Base-by-base conservation (phyloP, 1,140 invertebrate genomes). In the Hycleus phaleratus region DNA sequence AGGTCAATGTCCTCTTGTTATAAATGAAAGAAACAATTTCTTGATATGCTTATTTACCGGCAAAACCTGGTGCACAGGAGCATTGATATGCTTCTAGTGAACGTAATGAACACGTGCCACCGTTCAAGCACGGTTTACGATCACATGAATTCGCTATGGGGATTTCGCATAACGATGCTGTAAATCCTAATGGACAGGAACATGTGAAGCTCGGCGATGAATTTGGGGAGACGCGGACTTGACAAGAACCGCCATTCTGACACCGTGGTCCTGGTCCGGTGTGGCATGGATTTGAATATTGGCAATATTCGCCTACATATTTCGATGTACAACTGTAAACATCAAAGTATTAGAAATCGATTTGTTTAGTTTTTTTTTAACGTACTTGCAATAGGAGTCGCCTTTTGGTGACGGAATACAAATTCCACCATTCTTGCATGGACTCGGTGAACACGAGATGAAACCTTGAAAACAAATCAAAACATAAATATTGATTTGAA, bases 251-350 rank as follows among this genome's bases (percentile, higher is more conserved):
- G 4, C 92, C 92, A 74, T 98, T 97, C 74, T 95, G 91, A 75
- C 90, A 94, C 44, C 90, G 82, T 9, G 82, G 79, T 24, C 81
- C 83, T 0, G 83, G 62, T 4, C 86, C 90, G 46, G 89, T 92
- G 68, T 90, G 83, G 74, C 95, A 98, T 1, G 95, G 94, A 77
- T 97, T 96, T 58, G 84, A 78, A 72, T 93, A 85, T 70, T 97
- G 89, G 71, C 95, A 98, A 77, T 92, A 96, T 73, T 95, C 91
- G 61, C 94, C 94, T 43, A 94, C 90, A 77, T 86, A 95, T 71
- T 86, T 83, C 12, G 88, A 83, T 54, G 91, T 90, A 74, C 95
- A 98, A 70, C 94, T 97, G 86, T 82, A 90, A 76, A 75, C 76
- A 77, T 71, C 66, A 68, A 58, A 59, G 32, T 39, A 39, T 7